Base-by-base conservation (phyloP, 1,140 invertebrate genomes). In the Popillia japonica region DNA sequence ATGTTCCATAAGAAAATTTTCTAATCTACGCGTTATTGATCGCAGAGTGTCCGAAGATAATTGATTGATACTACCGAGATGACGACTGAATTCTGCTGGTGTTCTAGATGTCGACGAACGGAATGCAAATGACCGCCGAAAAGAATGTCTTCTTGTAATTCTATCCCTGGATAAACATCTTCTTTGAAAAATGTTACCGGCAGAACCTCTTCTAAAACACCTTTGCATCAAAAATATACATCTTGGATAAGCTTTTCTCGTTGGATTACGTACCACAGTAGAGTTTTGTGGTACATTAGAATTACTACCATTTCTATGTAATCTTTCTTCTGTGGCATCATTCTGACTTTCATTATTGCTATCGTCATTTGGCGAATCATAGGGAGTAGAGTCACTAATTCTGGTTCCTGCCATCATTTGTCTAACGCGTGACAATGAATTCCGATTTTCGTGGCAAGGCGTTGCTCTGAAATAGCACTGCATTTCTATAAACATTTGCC, bases 401-500 rank as follows among this genome's bases (percentile, higher is more conserved):
- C 86, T 79, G 2, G 86, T 86, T 8, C 85, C 85, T 9, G 86
- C 86, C 86, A 86, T 86, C 86, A 86, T 86, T 79, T 86, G 84
- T 59, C 86, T 61, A 10, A 86, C 85, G 72, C 84, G 85, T 0
- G 84, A 85, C 64, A 86, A 79, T 6, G 82, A 74, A 34, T 78
- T 83, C 17, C 84, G 77, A 76, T 77, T 81, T 0, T 79, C 78
- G 44, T 80, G 79, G 11, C 79, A 79, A 2, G 64, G 44, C n/a
- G 78, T 3, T 17, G 74, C 79, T 8, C 79, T 75, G 2, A 93
- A 90, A 75, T 92, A 90, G 74, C 89, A 83, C 61, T 91, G 89
- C 42, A 93, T 85, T 82, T 91, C 90, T 77, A 90, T 89, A 87
- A 92, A 90, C 88, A 93, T 90, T 77, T 86, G 87, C 7, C 91